Base-by-base conservation (phyloP, 1,140 invertebrate genomes). In the Drosophila auraria region DNA sequence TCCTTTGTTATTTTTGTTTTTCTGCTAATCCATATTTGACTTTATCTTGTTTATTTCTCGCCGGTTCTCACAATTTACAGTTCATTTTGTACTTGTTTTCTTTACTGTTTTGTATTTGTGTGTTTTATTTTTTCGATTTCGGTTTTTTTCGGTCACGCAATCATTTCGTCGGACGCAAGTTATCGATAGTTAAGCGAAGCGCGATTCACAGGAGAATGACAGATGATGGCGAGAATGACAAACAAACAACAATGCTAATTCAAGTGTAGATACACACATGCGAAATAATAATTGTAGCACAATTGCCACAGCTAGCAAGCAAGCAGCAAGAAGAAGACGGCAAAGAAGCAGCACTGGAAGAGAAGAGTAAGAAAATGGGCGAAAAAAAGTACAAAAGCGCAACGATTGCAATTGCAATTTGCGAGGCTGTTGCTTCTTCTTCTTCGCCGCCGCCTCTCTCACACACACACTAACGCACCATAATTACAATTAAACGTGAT, bases 401-500 rank as follows among this genome's bases (percentile, higher is more conserved):
- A 87, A 78, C 70, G 84, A 66, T 72, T 71, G 63, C 75, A 78
- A 78, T 78, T 78, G 62, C 61, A 54, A 27, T 54, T 63, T 58
- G 61, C 69, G 81, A 78, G 77, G 77, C 66, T 87, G 83, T 71
- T 79, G 71, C 79, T 82, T 68, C 70, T 78, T 58, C 76, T 78
- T 71, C 66, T 66, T 56, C 17, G 14, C 8, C 69, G 63, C 57
- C 38, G 27, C 30, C 20, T 61, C 49, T 59, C 30, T 62, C 5
- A 38, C 47, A 78, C 68, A 54, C 42, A 45, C 57, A 76, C 57
- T 38, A 63, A 71, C 50, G 53, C 56, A 73, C 74, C 71, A 78
- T 89, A 89, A 89, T 89, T 89, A 89, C 84, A 89, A 89, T 90
- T 89, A 84, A 89, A 82, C 82, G 78, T 83, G 70, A 82, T 74